Percentiles rank a stretch among this genome's conserved stretches.
Evolutionary conservation across 2,888 invertebrate genomes (phyloP).

Genomic region (Apotomis betuletana): DNA sequence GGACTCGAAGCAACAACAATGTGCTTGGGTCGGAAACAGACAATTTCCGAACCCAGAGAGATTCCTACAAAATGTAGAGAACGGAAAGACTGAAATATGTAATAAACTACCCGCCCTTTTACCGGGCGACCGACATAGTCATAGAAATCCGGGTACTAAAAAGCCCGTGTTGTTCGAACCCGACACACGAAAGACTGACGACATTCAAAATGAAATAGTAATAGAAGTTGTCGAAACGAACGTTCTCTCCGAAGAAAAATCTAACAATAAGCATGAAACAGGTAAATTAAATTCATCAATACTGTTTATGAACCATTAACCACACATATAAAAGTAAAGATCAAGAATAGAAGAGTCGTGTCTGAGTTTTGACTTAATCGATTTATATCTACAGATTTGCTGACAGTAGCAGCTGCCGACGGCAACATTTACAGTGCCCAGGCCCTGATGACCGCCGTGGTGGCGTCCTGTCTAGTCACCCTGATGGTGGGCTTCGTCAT

Average conservation of each 20-base stretch:
- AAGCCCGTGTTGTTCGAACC: conserved; percentile 75
- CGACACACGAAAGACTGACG: conserved; percentile 81
- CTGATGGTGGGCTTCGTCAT: conserved; percentile 92
- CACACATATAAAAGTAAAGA: too few species aligned
- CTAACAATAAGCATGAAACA: conserved; percentile 73
- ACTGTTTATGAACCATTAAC: not conserved
- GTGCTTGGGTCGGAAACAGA: conserved; percentile 81
- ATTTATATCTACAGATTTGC: conserved; percentile 62
- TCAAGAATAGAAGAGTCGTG: not conserved
- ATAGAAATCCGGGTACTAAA: conserved; percentile 75
- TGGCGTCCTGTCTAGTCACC: conserved; percentile 91
- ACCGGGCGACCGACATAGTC: conserved; percentile 71
- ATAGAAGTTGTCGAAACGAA: conserved; percentile 86
- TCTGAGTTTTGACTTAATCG: conserved; percentile 2
- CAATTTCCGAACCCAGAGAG: conserved; percentile 85
- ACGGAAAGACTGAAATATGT: conserved; percentile 86
- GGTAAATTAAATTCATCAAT: conserved; percentile 54
- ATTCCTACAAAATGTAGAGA: conserved; percentile 88
- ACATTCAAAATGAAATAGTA: conserved; percentile 86
- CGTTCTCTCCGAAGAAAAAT: conserved; percentile 83
- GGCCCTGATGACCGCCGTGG: conserved; percentile 90
- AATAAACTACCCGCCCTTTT: conserved; percentile 76
- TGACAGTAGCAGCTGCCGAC: conserved; percentile 83
- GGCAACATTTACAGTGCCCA: conserved; percentile 91
- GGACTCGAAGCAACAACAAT: conserved; percentile 88